A percentile compares a stretch with the other conserved stretches of the same genome.
Conservation (phyloP, 2,888 invertebrate species). For the Petrolisthes manimaculis region DNA sequence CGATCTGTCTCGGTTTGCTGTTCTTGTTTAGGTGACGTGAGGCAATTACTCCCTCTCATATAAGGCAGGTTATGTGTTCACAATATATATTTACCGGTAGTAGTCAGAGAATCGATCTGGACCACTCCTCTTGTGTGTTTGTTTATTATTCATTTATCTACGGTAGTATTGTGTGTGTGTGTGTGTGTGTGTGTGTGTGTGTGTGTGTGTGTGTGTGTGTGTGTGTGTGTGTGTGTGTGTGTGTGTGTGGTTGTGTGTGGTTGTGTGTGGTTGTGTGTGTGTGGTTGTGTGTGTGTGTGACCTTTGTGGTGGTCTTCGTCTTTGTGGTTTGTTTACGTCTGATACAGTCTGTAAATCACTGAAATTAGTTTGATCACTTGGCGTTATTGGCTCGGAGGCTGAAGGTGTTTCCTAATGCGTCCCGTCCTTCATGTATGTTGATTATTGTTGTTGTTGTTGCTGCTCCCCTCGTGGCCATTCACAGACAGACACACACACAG, state of each 20-base stretch:
- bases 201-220: slow-evolving; percentile 7
- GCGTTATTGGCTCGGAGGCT: too few species aligned
- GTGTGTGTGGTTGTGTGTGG: neutral
- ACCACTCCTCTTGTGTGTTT: too few species aligned
- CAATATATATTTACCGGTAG: too few species aligned
- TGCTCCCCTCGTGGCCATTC: neutral
- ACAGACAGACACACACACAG: too few species aligned
- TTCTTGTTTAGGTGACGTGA: too few species aligned
- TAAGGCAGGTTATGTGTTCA: too few species aligned
- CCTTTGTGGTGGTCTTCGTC: neutral
- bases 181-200: slow-evolving; percentile 8
- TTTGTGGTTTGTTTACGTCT: neutral
- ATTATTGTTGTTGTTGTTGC: neutral
- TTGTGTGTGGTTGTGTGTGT: too few species aligned
- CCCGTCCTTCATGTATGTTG: neutral
- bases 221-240: neutral
- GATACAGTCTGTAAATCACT: neutral
- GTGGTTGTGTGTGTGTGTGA: neutral
- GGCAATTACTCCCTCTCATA: too few species aligned
- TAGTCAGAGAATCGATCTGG: too few species aligned
- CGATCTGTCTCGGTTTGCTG: too few species aligned
- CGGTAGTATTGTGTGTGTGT: neutral
- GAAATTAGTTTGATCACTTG: neutral
- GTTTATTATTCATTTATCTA: too few species aligned
- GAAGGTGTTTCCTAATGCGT: too few species aligned